Evolutionary conservation across 2,797 vertebrate genomes (phyloP).

Genomic region (Moxostoma hubbsi): DNA sequence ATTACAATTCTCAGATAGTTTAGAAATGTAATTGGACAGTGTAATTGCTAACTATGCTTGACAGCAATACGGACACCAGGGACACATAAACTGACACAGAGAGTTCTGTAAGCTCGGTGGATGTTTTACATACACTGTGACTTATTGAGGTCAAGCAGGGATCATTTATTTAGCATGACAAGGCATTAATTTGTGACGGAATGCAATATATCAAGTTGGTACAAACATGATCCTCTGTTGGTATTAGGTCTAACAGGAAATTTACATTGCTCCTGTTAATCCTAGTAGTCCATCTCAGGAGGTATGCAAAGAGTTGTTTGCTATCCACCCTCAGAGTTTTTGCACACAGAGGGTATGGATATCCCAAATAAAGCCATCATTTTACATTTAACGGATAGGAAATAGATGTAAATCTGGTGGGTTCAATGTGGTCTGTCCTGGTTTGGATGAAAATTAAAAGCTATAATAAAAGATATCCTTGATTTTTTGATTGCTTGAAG

Average conservation of each 20-base stretch:
- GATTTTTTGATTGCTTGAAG: no score
- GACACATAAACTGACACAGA: conserved; percentile 44
- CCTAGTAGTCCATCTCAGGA: conserved; percentile 16
- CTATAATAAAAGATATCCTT: no score
- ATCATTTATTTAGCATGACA: conserved; percentile 42
- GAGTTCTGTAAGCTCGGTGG: conserved; percentile 30
- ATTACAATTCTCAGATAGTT: conserved; percentile 50
- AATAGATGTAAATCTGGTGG: conserved; percentile 54
- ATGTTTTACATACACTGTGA: conserved; percentile 40
- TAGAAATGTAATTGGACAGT: conserved; percentile 49
- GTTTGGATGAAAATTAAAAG: no score
- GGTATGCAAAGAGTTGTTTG: conserved; percentile 62
- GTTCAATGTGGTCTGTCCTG: no score
- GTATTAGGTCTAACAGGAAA: conserved; percentile 12
- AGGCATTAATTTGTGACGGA: conserved; percentile 35
- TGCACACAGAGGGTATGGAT: conserved; percentile 66
- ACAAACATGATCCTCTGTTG: conserved; percentile 33
- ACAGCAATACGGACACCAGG: conserved; percentile 49
- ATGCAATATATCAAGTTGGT: conserved; percentile 42
- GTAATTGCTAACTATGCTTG: conserved; percentile 50
- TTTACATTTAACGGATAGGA: conserved; percentile 67
- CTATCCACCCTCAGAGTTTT: conserved; percentile 62
- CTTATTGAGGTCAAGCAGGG: conserved; percentile 48
- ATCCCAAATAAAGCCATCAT: conserved; percentile 63
- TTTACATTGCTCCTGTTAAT: conserved; percentile 1